Conservation (phyloP, 2,113 vertebrate genomes). For the Thryonomys swinderianus region DNA sequence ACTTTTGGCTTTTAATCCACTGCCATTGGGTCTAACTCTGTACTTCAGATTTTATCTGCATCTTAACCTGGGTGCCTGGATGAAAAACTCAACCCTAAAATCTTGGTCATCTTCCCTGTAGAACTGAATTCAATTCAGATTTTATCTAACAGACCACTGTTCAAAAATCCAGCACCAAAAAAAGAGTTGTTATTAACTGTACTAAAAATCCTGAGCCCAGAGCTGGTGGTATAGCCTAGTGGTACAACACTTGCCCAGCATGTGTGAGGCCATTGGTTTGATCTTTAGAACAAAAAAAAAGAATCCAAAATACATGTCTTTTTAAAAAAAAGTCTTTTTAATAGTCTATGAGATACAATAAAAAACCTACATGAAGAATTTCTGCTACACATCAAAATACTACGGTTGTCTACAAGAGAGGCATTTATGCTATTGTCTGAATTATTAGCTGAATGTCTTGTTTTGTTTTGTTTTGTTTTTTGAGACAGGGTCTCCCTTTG, state of each 20-base stretch:
- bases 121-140: background rate
- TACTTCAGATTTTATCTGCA: background rate
- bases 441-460: background rate
- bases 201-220: constrained; percentile 36
- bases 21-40: background rate
- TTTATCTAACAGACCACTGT: background rate
- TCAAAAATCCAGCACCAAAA: background rate
- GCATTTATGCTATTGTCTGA: background rate
- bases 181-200: constrained; percentile 37
- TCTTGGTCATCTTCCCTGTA: background rate
- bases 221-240: background rate
- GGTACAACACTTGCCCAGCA: background rate
- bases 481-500: too few species aligned
- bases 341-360: background rate
- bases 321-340: background rate
- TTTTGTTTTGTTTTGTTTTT: too few species aligned
- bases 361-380: constrained; percentile 24
- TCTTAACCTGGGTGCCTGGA: background rate
- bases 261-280: background rate
- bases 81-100: background rate
- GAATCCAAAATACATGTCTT: background rate
- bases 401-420: constrained; percentile 24
- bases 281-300: background rate
- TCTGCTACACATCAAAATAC: constrained; percentile 38
- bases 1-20: background rate